Conservation (phyloP, 2,888 invertebrate species). For the Dryomyza anilis region DNA sequence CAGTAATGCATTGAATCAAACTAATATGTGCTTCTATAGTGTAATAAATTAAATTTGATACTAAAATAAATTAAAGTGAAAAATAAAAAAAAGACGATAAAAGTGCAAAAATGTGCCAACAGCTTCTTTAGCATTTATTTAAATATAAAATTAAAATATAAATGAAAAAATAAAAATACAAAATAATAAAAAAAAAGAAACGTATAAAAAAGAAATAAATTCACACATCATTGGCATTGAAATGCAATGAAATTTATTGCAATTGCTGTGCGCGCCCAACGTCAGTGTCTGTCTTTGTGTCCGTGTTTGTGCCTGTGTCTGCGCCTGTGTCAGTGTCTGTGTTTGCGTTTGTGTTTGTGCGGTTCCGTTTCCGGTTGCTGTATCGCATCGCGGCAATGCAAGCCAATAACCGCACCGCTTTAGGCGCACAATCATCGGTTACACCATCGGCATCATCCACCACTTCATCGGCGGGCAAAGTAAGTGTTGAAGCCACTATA, state of each 20-base stretch:
- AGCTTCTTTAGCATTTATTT: neutral
- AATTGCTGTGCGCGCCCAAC: too few relatives aligned
- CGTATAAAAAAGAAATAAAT: neutral
- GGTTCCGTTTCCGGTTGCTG: neutral
- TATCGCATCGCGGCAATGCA: constrained; percentile 46
- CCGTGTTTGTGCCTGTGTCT: neutral
- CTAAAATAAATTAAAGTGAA: too few relatives aligned
- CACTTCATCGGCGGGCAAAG: constrained; percentile 57
- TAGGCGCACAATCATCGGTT: constrained; percentile 58
- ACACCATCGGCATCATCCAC: constrained; percentile 57
- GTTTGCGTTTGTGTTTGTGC: neutral
- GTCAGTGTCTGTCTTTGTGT: neutral
- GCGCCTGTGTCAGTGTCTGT: neutral
- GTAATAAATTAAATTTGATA: too few relatives aligned
- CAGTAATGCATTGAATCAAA: too few relatives aligned
- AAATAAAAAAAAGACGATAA: neutral
- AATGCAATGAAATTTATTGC: neutral
- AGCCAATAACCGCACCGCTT: constrained; percentile 52
- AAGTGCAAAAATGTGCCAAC: neutral
- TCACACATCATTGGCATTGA: neutral
- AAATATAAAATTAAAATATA: neutral
- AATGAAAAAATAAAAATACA: neutral
- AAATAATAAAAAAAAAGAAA: neutral
- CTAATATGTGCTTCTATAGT: too few relatives aligned
- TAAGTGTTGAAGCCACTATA: constrained; percentile 40